Evolutionary conservation across 1,140 invertebrate genomes (phyloP).

Genomic region (Lordiphosa clarofinis): DNA sequence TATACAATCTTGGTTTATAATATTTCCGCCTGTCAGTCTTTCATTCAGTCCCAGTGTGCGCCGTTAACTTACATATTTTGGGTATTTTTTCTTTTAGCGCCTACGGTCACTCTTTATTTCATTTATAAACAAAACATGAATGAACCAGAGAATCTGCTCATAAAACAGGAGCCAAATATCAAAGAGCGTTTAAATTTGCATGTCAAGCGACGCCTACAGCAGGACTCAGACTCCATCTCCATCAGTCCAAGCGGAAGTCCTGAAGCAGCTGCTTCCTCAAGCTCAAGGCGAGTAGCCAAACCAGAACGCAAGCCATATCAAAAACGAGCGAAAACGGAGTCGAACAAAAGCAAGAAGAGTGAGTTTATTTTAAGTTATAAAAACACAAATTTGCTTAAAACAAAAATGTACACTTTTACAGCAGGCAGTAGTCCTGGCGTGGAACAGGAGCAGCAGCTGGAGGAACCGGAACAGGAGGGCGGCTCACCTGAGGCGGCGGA

Average conservation of each 20-base stretch:
- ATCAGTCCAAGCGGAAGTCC: constrained; percentile 16
- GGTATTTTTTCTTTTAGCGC: no score
- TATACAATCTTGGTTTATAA: no score
- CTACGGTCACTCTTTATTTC: no score
- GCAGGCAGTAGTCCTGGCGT: no score
- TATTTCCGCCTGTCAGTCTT: no score
- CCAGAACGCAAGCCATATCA: constrained; percentile 63
- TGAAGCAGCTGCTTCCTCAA: background rate
- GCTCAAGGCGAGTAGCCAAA: constrained; percentile 36
- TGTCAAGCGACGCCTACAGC: constrained; percentile 68
- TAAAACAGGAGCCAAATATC: constrained; percentile 60
- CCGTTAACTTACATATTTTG: no score
- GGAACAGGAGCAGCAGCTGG: constrained; percentile 34
- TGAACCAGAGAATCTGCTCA: constrained; percentile 49
- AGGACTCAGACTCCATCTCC: constrained; percentile 31
- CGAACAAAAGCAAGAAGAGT: constrained; percentile 44
- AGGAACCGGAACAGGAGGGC: constrained; percentile 46
- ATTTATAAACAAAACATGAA: constrained; percentile 23
- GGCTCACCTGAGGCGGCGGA: constrained; percentile 42
- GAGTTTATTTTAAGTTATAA: background rate
- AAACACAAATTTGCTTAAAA: no score
- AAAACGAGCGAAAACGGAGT: constrained; percentile 54
- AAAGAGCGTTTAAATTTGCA: constrained; percentile 74
- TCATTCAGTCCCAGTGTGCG: no score
- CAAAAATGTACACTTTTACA: no score